Conservation (phyloP, 2,113 vertebrate genomes). For the Myocastor coypus region DNA sequence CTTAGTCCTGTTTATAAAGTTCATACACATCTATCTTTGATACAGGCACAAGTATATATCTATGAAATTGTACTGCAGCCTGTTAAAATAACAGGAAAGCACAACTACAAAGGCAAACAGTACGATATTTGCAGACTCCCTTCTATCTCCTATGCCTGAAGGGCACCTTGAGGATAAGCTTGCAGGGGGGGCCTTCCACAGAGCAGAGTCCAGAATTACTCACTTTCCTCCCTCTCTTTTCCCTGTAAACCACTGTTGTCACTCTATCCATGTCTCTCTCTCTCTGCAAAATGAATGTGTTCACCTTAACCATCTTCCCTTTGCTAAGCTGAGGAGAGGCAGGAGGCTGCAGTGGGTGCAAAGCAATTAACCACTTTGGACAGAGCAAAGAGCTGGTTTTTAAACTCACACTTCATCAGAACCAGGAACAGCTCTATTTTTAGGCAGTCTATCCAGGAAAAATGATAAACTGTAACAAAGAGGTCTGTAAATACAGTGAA, state of each 20-base stretch:
- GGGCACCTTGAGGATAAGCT: conserved; percentile 60
- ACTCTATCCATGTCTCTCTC: neutral
- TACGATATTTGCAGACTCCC: neutral
- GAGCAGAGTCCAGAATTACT: neutral
- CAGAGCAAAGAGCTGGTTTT: neutral
- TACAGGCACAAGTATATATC: neutral
- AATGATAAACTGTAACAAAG: neutral
- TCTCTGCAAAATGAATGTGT: neutral
- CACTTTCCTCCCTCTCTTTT: conserved; percentile 19
- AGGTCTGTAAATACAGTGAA: neutral
- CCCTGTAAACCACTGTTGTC: neutral
- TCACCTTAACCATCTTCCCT: neutral
- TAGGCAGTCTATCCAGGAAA: conserved; percentile 11
- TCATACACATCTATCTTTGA: conserved; percentile 50
- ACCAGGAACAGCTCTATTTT: conserved; percentile 29
- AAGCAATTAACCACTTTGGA: neutral
- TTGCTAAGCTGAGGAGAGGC: neutral
- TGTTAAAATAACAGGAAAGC: neutral
- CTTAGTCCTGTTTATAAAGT: conserved; percentile 69
- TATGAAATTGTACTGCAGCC: neutral
- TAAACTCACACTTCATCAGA: neutral
- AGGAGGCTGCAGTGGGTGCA: neutral
- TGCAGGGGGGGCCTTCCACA: neutral
- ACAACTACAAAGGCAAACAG: neutral
- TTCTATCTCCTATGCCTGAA: neutral